Conservation (phyloP, 1,140 invertebrate genomes). For the Meteorus sp. region DNA sequence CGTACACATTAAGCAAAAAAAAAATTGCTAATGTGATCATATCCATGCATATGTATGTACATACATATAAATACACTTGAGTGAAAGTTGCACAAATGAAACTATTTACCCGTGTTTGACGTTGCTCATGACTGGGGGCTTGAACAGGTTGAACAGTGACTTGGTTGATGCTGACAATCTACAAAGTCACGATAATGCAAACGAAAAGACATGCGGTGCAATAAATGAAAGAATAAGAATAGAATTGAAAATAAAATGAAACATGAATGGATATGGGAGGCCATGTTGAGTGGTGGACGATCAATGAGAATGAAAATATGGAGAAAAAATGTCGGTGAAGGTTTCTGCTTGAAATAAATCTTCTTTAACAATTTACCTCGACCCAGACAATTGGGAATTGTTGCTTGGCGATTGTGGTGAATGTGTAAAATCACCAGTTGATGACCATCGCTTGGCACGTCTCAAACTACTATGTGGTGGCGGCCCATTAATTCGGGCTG, state of each 20-base stretch:
- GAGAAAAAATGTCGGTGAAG: too few species aligned
- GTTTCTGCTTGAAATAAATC: not conserved
- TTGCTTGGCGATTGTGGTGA: constrained; percentile 53
- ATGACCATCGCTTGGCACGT: constrained; percentile 79
- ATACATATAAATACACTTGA: too few species aligned
- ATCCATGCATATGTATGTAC: constrained; percentile 63
- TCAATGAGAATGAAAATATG: too few species aligned
- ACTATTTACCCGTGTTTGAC: constrained; percentile 61
- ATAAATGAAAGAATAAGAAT: constrained; percentile 31
- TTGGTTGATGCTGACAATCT: constrained; percentile 63
- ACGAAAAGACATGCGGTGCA: constrained; percentile 48
- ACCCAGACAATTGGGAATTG: constrained; percentile 55
- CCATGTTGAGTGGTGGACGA: too few species aligned
- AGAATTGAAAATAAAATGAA: too few species aligned
- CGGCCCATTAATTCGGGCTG: constrained; percentile 51
- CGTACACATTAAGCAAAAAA: not conserved
- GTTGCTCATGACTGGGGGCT: constrained; percentile 57
- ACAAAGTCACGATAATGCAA: constrained; percentile 54
- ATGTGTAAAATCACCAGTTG: constrained; percentile 75
- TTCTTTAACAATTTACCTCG: constrained; percentile 58
- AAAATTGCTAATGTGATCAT: constrained; percentile 26
- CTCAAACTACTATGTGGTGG: constrained; percentile 52
- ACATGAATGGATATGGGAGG: too few species aligned
- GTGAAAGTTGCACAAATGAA: constrained; percentile 19
- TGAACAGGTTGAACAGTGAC: constrained; percentile 64